Evolutionary conservation across 2,888 invertebrate species (phyloP).

Genomic region (Pheosia gnoma): DNA sequence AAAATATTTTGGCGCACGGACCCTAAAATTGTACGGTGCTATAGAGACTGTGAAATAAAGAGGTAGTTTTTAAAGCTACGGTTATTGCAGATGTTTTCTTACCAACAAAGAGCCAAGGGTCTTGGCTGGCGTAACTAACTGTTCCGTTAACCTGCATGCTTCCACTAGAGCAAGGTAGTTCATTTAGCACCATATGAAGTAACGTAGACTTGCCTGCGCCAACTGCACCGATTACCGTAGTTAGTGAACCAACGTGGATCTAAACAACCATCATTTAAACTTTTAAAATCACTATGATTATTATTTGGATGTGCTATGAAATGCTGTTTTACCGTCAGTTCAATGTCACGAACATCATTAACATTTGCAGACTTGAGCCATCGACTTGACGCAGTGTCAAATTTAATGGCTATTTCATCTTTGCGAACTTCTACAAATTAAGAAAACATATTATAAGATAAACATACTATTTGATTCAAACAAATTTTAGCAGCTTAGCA

Average conservation of each 20-base stretch:
- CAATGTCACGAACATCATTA: constrained; percentile 74
- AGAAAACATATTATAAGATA: neutral
- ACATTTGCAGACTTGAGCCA: constrained; percentile 75
- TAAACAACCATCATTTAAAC: constrained; percentile 20
- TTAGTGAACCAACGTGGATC: constrained; percentile 69
- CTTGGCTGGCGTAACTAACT: constrained; percentile 91
- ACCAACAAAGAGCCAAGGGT: constrained; percentile 92
- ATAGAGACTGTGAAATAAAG: neutral
- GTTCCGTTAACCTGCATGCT: constrained; percentile 84
- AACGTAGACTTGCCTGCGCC: constrained; percentile 85
- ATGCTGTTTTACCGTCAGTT: constrained; percentile 63
- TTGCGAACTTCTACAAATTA: constrained; percentile 37
- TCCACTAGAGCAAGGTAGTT: constrained; percentile 88
- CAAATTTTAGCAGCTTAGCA: neutral
- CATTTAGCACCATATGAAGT: constrained; percentile 88
- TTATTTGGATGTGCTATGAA: neutral
- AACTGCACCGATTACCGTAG: constrained; percentile 86
- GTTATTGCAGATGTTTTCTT: constrained; percentile 25
- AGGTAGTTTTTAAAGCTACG: neutral
- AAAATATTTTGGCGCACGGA: constrained; percentile 96
- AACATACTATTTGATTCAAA: neutral
- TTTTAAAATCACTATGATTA: neutral
- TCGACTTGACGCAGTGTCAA: constrained; percentile 75
- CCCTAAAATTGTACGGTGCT: constrained; percentile 56
- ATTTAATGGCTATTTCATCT: constrained; percentile 54